Evolutionary conservation across 1,140 invertebrate species (phyloP), one percentile per base, ranked within the genome.

Genomic region (Penaeus chinensis): DNA sequence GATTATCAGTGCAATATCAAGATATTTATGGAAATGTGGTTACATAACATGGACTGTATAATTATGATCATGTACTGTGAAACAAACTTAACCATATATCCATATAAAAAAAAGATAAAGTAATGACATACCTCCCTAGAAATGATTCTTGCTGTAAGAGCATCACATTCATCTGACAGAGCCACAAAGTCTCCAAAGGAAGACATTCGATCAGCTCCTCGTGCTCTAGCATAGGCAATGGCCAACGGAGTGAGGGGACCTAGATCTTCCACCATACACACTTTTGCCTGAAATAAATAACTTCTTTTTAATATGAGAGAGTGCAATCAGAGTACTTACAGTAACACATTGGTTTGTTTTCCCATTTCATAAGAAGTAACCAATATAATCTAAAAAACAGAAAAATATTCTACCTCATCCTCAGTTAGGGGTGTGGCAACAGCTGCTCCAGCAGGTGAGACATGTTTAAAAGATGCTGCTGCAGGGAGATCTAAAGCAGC

Each of bases 111-210:
- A 27, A 13, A 37, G 22, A 32, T 20, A 61, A 37, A 7, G 5
- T 54, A 65, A 74, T 19, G 3, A 86, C 79, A 88, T 90, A 94
- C 95, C 92, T 95, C 95, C 91, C 95, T 92, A 22, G 94, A 95
- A 80, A 96, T 95, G 16, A 96, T 95, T 91, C 92, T 94, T 76
- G 94, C 98, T 0, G 98, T 99, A 20, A 95, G 90, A 47, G 94
- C 94, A 93, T 99, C 99, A 92, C 98, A 99, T 3, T 93, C 91
- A 91, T 99, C 98, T 0, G 98, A 99, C 0, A 99, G 92, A 19
- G 98, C 97, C 65, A 99, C 95, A 92, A 99, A 99, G 93, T 99
- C 99, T 0, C 99, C 98, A 93, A 99, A 99, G 19, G 98, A 99
- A 10, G 98, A 99, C 99, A 99, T 99, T 82, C 99, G 94, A 92